Percentiles rank a stretch among this genome's conserved stretches.
Conservation (phyloP, 2,113 vertebrate genomes). For the Mungos mungo region DNA sequence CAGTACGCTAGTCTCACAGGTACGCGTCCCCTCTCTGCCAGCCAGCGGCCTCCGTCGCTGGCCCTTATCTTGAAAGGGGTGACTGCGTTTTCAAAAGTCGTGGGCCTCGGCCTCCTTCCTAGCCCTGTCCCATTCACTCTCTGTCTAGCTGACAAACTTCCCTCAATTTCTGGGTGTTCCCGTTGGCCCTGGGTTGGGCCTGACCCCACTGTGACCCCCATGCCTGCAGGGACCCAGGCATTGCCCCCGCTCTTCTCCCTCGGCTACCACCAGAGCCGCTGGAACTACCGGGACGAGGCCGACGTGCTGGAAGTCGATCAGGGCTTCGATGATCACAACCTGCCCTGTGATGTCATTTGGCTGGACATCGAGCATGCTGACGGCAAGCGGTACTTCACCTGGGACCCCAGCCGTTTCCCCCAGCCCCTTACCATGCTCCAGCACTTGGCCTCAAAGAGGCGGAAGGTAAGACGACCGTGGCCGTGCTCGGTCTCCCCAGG, state of each 20-base stretch:
- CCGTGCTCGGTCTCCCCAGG: not conserved
- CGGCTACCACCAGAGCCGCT: constrained; percentile 96
- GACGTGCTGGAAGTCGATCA: constrained; percentile 90
- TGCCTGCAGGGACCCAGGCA: constrained; percentile 91
- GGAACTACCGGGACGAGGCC: constrained; percentile 97
- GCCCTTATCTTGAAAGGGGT: not conserved
- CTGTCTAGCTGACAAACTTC: not conserved
- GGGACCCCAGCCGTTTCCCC: constrained; percentile 93
- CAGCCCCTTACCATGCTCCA: constrained; percentile 90
- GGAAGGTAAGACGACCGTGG: constrained; percentile 85
- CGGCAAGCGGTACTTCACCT: constrained; percentile 97
- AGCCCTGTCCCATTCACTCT: not conserved
- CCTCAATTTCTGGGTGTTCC: not conserved
- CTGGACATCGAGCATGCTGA: constrained; percentile 96
- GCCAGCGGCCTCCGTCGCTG: not conserved
- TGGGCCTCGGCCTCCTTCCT: not conserved
- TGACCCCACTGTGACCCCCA: not conserved
- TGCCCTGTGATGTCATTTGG: constrained; percentile 96
- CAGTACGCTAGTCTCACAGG: constrained; percentile 95
- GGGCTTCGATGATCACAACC: constrained; percentile 91
- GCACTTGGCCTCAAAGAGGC: constrained; percentile 87
- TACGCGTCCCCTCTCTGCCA: not conserved
- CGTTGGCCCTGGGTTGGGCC: not conserved
- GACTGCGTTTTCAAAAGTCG: not conserved
- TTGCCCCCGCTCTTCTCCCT: constrained; percentile 92